Evolutionary conservation across 2,797 vertebrate species (phyloP).

Genomic region (Urocyon cinereoargenteus): DNA sequence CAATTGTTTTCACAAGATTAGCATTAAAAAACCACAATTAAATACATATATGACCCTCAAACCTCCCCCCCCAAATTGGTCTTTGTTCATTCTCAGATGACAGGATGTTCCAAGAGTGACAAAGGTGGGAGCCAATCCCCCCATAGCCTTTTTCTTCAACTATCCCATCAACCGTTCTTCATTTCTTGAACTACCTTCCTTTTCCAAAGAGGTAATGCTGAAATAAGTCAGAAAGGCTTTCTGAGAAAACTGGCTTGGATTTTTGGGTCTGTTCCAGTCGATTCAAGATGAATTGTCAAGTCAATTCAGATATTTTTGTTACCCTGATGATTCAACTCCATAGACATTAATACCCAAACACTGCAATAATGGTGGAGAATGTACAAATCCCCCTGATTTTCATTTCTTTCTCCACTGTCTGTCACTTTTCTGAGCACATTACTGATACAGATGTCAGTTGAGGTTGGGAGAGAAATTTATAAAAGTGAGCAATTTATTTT

Average conservation of each 20-base stretch:
- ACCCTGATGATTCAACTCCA: not conserved
- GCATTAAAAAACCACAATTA: slow-evolving; percentile 80
- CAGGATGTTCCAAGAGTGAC: slow-evolving; percentile 56
- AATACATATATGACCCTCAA: slow-evolving; percentile 51
- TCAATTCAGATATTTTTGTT: not conserved
- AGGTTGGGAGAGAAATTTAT: not conserved
- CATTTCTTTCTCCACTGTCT: not conserved
- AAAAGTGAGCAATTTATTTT: not conserved
- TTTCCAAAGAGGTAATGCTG: slow-evolving; percentile 58
- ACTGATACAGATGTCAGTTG: not conserved
- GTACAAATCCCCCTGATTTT: not conserved
- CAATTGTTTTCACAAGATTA: slow-evolving; percentile 82
- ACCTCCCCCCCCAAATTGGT: slow-evolving; percentile 46
- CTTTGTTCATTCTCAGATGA: slow-evolving; percentile 72
- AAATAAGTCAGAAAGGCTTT: slow-evolving; percentile 92
- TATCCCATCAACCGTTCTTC: slow-evolving; percentile 51
- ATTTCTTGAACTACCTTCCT: slow-evolving; percentile 65
- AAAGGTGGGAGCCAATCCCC: slow-evolving; percentile 43
- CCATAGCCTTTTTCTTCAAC: slow-evolving; percentile 69
- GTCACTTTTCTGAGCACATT: not conserved
- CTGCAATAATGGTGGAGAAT: not conserved
- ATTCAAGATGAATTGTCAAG: slow-evolving; percentile 95
- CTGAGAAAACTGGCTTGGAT: slow-evolving; percentile 92
- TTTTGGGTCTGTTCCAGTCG: slow-evolving; percentile 97
- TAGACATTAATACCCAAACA: not conserved